Percentiles rank a stretch among this genome's conserved stretches.
Evolutionary conservation across 2,797 vertebrate species (phyloP).

Genomic region (Myotis vivesi): DNA sequence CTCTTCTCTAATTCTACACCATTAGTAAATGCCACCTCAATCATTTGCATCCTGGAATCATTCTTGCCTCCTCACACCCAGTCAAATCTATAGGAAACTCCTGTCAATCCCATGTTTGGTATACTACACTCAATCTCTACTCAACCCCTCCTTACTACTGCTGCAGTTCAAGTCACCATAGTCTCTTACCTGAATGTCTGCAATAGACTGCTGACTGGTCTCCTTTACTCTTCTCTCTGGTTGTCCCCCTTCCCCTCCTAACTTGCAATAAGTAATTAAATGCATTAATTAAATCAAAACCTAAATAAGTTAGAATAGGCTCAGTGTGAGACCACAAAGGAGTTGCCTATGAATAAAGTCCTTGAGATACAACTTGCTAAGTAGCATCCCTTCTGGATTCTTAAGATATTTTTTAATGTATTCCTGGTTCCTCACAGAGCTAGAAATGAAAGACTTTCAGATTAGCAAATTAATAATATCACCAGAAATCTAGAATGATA

Average conservation of each 20-base stretch:
- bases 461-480: not conserved
- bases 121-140: not conserved
- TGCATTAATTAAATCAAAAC: not conserved
- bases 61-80: not conserved
- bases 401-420: not conserved
- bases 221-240: not conserved
- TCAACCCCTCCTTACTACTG: not conserved
- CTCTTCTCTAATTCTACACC: not conserved
- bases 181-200: not conserved
- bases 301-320: not conserved
- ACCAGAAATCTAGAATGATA: not conserved
- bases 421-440: not conserved
- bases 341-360: not conserved
- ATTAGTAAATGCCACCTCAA: not conserved
- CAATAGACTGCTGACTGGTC: not conserved
- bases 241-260: not conserved
- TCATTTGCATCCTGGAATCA: not conserved
- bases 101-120: not conserved
- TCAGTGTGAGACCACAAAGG: not conserved
- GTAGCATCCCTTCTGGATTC: not conserved
- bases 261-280: not conserved
- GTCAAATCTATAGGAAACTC: not conserved
- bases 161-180: not conserved
- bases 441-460: not conserved
- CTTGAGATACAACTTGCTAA: slow-evolving; percentile 22